These are phyloP conservation scores for Dolichotis patagonum DNA, from an alignment of 2,113 vertebrate genomes.

Conservation along the genomic window DNA sequence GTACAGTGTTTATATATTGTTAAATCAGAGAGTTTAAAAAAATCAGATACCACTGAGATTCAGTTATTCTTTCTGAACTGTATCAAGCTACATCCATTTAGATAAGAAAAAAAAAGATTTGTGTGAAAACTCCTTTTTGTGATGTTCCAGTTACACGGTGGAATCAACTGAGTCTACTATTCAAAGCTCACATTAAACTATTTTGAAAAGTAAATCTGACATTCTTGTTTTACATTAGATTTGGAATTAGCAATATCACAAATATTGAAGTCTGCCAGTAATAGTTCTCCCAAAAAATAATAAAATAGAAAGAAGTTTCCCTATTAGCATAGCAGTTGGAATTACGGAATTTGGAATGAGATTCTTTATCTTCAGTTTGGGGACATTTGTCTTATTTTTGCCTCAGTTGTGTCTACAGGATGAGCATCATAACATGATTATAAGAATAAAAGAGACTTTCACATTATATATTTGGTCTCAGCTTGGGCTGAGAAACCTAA, in stretches of 20 bases:
- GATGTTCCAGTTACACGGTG: neutral
- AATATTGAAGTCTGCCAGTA: neutral
- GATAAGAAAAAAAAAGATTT: neutral
- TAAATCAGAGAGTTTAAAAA: neutral
- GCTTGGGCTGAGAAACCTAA: too few relatives aligned
- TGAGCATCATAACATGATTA: neutral
- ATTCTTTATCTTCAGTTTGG: neutral
- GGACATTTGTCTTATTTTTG: neutral
- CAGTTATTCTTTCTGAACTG: conserved; percentile 29
- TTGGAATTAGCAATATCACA: neutral
- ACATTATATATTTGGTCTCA: too few relatives aligned
- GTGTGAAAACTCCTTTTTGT: conserved; percentile 7
- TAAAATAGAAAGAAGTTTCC: neutral
- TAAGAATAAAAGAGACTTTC: neutral
- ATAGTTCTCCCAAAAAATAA: neutral
- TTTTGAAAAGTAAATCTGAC: neutral
- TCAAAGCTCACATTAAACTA: conserved; percentile 4
- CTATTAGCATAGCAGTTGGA: neutral
- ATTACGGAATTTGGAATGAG: neutral
- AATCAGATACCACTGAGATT: neutral
- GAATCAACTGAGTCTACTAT: neutral
- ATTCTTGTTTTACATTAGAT: conserved; percentile 26
- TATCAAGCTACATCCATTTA: neutral
- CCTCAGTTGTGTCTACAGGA: neutral
- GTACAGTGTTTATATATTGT: conserved; percentile 22